These are phyloP conservation scores for Archivesica marissinica DNA, from an alignment of 1,140 invertebrate species.

Conservation along the genomic window DNA sequence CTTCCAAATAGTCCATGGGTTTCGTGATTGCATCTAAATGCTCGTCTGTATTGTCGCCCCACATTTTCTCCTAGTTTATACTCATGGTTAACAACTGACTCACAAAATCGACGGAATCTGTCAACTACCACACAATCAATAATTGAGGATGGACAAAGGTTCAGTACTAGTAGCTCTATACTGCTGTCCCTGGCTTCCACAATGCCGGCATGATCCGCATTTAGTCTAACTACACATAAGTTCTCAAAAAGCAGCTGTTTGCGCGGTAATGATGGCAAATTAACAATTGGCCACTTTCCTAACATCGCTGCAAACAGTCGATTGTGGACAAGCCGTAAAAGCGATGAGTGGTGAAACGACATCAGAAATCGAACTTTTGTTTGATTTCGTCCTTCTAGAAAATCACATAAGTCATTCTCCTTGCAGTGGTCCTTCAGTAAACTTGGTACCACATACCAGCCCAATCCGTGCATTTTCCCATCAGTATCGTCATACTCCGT, in stretches of 20 bases:
- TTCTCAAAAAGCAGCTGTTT: neutral
- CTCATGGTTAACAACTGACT: neutral
- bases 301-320: neutral
- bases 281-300: neutral
- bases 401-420: neutral
- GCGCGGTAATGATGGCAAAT: neutral
- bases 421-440: neutral
- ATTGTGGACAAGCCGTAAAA: neutral
- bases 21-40: constrained; percentile 13
- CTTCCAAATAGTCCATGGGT: neutral
- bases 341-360: neutral
- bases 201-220: neutral
- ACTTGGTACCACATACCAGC: constrained; percentile 13
- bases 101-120: constrained; percentile 2
- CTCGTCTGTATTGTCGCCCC: neutral
- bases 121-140: neutral
- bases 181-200: neutral
- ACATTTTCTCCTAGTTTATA: neutral
- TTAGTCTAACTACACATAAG: neutral
- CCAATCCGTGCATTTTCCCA: neutral
- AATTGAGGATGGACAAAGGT: neutral
- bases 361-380: neutral
- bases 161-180: neutral
- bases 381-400: neutral
- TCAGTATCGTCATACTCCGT: neutral